phyloP scores from a whole-genome alignment of 2,113 vertebrate genomes.

The Corvus hawaiiensis region DNA sequence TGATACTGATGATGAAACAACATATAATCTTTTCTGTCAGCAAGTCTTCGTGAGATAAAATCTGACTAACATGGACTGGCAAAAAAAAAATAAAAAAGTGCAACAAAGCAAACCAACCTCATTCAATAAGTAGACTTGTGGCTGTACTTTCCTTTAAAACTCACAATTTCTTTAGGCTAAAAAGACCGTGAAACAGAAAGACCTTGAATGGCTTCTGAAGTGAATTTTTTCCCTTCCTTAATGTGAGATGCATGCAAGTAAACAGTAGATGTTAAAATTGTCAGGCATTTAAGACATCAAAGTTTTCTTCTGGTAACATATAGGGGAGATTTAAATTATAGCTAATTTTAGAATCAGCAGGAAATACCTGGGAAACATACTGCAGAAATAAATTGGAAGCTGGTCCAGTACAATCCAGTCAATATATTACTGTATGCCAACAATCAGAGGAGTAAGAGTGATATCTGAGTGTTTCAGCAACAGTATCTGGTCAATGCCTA shows the following conservation, averaged over 20 bases:
- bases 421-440: not conserved
- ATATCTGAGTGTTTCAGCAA: not conserved
- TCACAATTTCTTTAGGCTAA: not conserved
- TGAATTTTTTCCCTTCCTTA: not conserved
- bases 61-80: not conserved
- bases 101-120: not conserved
- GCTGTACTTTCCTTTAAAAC: not conserved
- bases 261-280: not conserved
- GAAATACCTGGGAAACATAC: not conserved
- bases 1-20: not conserved
- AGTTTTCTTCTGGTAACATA: not conserved
- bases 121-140: not conserved
- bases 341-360: not conserved
- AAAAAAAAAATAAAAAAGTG: not conserved
- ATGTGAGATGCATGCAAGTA: not conserved
- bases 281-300: not conserved
- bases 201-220: not conserved
- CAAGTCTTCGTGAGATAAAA: not conserved
- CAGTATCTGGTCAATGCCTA: not conserved
- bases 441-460: not conserved
- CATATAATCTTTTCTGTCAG: not conserved
- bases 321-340: not conserved
- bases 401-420: not conserved
- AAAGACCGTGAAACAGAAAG: not conserved
- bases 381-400: not conserved